Base-by-base conservation (phyloP, 92 coral and sea anemone species). In the Bergia sp. region DNA sequence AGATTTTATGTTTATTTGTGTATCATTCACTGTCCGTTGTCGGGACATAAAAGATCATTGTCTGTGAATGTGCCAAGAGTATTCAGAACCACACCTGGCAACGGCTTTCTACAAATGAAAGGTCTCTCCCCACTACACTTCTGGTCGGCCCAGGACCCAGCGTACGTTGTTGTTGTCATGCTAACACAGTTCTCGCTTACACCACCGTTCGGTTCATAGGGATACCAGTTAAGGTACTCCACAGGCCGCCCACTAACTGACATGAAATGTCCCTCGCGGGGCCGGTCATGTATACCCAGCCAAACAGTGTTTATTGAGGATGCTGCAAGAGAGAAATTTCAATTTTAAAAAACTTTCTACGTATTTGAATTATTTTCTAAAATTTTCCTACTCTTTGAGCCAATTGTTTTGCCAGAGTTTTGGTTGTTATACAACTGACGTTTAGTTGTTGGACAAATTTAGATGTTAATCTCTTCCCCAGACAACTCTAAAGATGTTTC, bases 101-200 rank as follows among this genome's bases (percentile, higher is more conserved):
- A 86, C 1, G 98, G 93, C 81, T 84, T 90, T 49, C 90, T 80
- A 74, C 98, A 95, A 61, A 91, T 77, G 44, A 82, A 92, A 1
- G 98, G 95, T 38, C 89, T 77, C 82, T 41, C 38, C 16, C 89
- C 95, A 36, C 66, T 36, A n/a, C 98, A 95, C 37, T 89, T 92
- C 83, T 86, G 89, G 86, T 95, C 98, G 43, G 92, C 93, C 98
- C 98, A 95, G 65, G 96, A 95, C 45, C 89, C 73, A 0, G 76
- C 67, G 72, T 79, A 86, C 37, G 67, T 82, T 76, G 88, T 78
- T 69, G 89, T 92, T n/a, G 91, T 79, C 89, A 93, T 92, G 40
- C 91, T 92, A 67, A 95, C 93, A 72, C 98, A 95, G 86, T 93
- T 93, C 89, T 95, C 96, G 2, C 78, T 91, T 37, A 53, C 43